Evolutionary conservation across 2,888 invertebrate species (phyloP).

Genomic region (Eupithecia centaureata): DNA sequence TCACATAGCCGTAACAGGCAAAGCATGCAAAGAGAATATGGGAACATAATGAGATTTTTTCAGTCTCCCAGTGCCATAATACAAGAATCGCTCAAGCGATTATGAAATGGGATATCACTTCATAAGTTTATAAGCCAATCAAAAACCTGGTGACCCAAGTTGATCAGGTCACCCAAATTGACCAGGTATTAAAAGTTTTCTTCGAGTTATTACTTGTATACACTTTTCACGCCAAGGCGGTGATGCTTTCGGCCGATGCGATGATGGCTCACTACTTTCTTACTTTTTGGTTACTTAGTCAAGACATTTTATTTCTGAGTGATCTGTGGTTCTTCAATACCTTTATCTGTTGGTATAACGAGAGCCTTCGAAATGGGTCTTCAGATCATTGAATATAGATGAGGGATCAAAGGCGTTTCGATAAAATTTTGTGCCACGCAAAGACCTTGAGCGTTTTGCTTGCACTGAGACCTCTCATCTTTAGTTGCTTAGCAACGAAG

Average conservation of each 20-base stretch:
- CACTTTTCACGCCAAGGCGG: too few relatives aligned
- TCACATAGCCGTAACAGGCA: not conserved
- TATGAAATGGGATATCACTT: too few relatives aligned
- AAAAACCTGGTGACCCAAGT: too few relatives aligned
- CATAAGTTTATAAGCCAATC: too few relatives aligned
- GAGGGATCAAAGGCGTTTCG: slow-evolving; percentile 80
- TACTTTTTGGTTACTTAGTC: not conserved
- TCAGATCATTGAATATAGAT: slow-evolving; percentile 81
- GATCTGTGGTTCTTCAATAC: not conserved
- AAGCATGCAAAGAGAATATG: not conserved
- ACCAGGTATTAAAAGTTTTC: too few relatives aligned
- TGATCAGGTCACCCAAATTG: too few relatives aligned
- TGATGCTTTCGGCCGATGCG: too few relatives aligned
- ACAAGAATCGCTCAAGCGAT: too few relatives aligned
- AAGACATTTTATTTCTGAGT: not conserved
- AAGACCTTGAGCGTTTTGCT: slow-evolving; percentile 71
- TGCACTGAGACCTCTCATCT: slow-evolving; percentile 52
- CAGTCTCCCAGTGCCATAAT: too few relatives aligned
- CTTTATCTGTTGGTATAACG: slow-evolving; percentile 63
- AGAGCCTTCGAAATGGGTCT: slow-evolving; percentile 77
- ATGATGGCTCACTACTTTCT: too few relatives aligned
- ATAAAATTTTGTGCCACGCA: slow-evolving; percentile 75
- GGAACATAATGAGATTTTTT: too few relatives aligned
- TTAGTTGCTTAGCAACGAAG: not conserved
- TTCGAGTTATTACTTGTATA: too few relatives aligned